Conservation (phyloP, 2,888 invertebrate genomes). For the Macaria liturata region DNA sequence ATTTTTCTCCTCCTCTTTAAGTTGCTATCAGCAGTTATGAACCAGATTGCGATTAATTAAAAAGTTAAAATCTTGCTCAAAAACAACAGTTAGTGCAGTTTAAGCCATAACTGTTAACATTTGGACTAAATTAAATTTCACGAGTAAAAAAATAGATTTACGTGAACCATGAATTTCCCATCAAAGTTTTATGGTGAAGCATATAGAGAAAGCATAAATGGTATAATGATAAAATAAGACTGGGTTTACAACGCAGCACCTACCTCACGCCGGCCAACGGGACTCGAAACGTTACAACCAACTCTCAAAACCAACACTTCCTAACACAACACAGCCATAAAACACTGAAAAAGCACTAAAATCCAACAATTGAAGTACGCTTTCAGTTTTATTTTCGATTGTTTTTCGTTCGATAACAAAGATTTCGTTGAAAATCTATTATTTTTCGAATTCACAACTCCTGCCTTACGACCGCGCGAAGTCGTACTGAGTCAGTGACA, state of each 20-base stretch:
- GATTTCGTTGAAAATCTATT: conserved; percentile 28
- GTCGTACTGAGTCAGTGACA: conserved; percentile 78
- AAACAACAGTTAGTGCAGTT: no score
- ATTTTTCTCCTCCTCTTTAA: no score
- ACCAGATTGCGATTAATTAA: no score
- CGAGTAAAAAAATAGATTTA: neutral
- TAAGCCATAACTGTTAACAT: no score
- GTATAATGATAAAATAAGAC: conserved; percentile 20
- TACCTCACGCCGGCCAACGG: conserved; percentile 73
- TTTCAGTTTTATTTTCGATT: conserved; percentile 57
- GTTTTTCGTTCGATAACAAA: conserved; percentile 56
- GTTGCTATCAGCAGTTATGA: no score
- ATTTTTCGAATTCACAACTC: conserved; percentile 40
- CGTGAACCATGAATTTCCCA: neutral
- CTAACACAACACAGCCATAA: conserved; percentile 33
- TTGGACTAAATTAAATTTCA: no score
- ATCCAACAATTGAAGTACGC: conserved; percentile 35
- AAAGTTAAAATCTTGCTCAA: no score
- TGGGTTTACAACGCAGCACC: conserved; percentile 46
- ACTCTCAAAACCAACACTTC: conserved; percentile 45
- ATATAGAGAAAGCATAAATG: conserved; percentile 8
- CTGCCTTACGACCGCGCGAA: conserved; percentile 54
- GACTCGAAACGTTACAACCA: conserved; percentile 50
- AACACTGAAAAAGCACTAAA: conserved; percentile 34
- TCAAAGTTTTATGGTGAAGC: neutral